These are phyloP conservation scores for Latrodectus elegans DNA, from an alignment of 2,888 invertebrate genomes.

Conservation along the genomic window DNA sequence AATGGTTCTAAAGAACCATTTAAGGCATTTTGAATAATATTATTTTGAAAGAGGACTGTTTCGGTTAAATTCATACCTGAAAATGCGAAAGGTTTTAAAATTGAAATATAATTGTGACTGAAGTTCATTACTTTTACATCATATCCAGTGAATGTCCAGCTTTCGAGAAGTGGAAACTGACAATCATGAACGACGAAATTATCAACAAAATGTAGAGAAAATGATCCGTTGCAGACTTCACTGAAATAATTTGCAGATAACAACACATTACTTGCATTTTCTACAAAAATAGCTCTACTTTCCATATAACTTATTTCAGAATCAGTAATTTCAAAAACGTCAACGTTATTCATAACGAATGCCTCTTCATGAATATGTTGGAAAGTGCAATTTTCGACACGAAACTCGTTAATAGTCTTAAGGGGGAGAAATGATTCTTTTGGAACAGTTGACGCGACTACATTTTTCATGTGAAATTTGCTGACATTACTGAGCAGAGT, in stretches of 20 bases:
- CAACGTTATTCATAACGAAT: slow-evolving; percentile 24
- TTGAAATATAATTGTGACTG: neutral
- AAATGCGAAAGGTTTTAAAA: slow-evolving; percentile 22
- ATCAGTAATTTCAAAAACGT: neutral
- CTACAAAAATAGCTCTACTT: slow-evolving; percentile 6
- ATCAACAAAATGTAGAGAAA: slow-evolving; percentile 10
- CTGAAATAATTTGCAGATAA: slow-evolving; percentile 14
- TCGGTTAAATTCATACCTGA: slow-evolving; percentile 5
- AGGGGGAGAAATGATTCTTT: slow-evolving; percentile 10
- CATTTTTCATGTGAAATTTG: slow-evolving; percentile 12
- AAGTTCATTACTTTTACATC: slow-evolving; percentile 4
- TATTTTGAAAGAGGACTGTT: slow-evolving; percentile 22
- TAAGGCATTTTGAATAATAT: slow-evolving; percentile 10
- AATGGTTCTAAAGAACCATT: neutral
- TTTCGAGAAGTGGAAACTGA: slow-evolving; percentile 5
- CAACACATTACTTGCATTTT: neutral
- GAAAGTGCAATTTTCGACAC: slow-evolving; percentile 15
- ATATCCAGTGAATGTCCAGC: neutral
- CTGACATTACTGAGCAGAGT: slow-evolving; percentile 9
- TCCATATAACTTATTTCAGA: slow-evolving; percentile 3
- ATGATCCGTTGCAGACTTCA: slow-evolving; percentile 11
- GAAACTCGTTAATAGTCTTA: neutral
- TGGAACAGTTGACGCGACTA: neutral
- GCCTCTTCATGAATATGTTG: neutral
- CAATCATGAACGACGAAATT: slow-evolving; percentile 7